A percentile compares a stretch with the other conserved stretches of the same genome.
Evolutionary conservation across 2,113 vertebrate genomes (phyloP).

Genomic region (Phaethornis superciliosus): DNA sequence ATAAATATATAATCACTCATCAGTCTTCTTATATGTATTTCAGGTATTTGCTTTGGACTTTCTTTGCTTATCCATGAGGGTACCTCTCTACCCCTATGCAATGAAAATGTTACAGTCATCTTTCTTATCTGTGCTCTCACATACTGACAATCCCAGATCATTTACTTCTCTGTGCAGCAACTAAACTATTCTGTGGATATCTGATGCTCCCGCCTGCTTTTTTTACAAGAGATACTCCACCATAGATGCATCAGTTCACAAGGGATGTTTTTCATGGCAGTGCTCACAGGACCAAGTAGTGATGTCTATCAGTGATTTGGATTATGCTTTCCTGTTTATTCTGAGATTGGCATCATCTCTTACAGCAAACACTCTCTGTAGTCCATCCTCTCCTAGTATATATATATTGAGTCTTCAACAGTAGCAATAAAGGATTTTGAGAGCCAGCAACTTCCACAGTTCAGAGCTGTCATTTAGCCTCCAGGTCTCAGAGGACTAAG

Average conservation of each 20-base stretch:
- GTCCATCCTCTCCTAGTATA: neutral
- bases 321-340: neutral
- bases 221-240: conserved; percentile 5
- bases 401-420: neutral
- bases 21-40: neutral
- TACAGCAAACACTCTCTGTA: neutral
- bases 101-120: neutral
- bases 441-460: neutral
- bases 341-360: neutral
- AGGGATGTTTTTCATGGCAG: neutral
- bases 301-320: neutral
- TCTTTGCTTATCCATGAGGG: neutral
- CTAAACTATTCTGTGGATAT: neutral
- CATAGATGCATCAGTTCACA: neutral
- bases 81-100: neutral
- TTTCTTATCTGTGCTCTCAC: neutral
- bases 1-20: neutral
- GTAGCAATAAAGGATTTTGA: neutral
- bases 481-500: neutral
- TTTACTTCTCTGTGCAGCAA: conserved; percentile 7
- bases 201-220: neutral
- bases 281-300: neutral
- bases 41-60: neutral
- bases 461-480: neutral
- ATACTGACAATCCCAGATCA: neutral